Conservation (phyloP, 2,113 vertebrate genomes). For the Mellivora capensis region DNA sequence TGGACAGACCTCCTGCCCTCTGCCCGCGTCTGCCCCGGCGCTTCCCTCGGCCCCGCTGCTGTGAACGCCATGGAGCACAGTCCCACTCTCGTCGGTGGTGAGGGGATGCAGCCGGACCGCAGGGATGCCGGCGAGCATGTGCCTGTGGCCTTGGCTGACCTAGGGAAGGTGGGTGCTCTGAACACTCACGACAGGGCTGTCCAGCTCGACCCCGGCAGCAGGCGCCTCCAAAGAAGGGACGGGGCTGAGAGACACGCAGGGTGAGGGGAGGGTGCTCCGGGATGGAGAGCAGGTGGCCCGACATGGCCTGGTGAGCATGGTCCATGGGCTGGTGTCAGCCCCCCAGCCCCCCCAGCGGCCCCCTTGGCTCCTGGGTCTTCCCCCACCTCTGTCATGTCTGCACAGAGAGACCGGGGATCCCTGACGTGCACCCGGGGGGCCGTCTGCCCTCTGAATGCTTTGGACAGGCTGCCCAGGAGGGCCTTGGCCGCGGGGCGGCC, state of each 20-base stretch:
- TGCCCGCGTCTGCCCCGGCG: neutral
- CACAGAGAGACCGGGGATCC: accelerated
- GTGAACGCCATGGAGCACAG: accelerated
- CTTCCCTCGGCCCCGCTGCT: accelerated
- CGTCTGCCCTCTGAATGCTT: neutral
- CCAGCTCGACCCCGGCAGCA: accelerated
- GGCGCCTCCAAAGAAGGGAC: neutral
- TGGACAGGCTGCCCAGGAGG: neutral
- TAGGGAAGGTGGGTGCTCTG: accelerated
- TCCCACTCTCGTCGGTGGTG: accelerated
- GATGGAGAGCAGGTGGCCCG: neutral
- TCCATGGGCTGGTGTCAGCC: accelerated
- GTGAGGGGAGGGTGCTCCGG: accelerated
- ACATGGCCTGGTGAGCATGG: accelerated
- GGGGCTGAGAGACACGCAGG: accelerated
- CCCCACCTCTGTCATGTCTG: accelerated
- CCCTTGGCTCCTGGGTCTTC: neutral
- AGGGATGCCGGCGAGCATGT: accelerated
- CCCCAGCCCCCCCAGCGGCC: accelerated
- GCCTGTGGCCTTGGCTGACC: neutral
- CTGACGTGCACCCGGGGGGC: accelerated
- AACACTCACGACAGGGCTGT: accelerated
- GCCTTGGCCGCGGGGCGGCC: accelerated
- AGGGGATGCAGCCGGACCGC: accelerated
- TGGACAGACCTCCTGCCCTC: neutral